Conservation (phyloP, 30 jellyfish, hydroid and myxozoan species). For the Aurelia coerulea region DNA sequence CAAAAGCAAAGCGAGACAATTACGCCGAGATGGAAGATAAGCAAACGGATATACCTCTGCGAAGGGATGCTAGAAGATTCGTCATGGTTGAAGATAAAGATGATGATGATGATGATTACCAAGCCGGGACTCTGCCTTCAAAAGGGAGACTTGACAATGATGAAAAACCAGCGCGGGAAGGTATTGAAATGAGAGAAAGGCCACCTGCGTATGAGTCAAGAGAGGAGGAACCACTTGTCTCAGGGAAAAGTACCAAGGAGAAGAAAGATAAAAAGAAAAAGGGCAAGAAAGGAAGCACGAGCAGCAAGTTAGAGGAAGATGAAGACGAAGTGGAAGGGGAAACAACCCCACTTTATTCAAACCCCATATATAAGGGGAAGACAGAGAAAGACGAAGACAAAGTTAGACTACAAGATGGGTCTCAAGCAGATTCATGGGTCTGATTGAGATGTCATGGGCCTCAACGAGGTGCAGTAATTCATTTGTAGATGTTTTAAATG, state of each 20-base stretch:
- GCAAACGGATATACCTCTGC: slow-evolving; percentile 55
- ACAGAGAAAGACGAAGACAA: slow-evolving; percentile 39
- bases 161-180: slow-evolving; percentile 37
- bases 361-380: slow-evolving; percentile 51
- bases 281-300: slow-evolving; percentile 39
- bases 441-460: slow-evolving; percentile 16
- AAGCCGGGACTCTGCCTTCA: slow-evolving; percentile 29
- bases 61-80: slow-evolving; percentile 87
- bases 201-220: slow-evolving; percentile 67
- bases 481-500: slow-evolving; percentile 24
- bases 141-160: slow-evolving; percentile 29
- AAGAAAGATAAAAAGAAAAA: slow-evolving; percentile 57
- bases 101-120: slow-evolving; percentile 47
- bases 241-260: slow-evolving; percentile 39
- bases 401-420: slow-evolving; percentile 50
- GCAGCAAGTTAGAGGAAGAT: slow-evolving; percentile 51
- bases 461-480: slow-evolving; percentile 23
- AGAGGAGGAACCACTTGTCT: slow-evolving; percentile 75
- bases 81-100: slow-evolving; percentile 74
- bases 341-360: slow-evolving; percentile 64
- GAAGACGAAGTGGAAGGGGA: slow-evolving; percentile 60
- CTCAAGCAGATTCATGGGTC: slow-evolving; percentile 77
- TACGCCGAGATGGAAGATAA: slow-evolving; percentile 90
- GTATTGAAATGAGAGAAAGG: slow-evolving; percentile 59
- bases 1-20: slow-evolving; percentile 78